phyloP scores from a whole-genome alignment of 2,113 vertebrate species.

The Xyliphius kryptos region DNA sequence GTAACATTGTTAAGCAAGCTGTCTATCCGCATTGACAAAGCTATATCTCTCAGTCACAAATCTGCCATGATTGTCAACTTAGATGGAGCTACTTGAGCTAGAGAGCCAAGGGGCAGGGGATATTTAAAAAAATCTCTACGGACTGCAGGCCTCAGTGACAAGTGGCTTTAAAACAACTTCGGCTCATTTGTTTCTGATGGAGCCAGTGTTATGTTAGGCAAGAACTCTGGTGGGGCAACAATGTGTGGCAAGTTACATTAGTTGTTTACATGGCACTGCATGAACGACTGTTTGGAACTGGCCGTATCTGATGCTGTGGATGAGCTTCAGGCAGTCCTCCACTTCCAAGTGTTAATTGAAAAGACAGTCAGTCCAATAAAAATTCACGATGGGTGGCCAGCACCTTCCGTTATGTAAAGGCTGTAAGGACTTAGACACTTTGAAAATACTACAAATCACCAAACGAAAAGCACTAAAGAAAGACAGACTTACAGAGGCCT shows the following conservation, averaged over 20 bases:
- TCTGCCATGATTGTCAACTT: slow-evolving; percentile 30
- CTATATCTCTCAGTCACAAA: slow-evolving; percentile 30
- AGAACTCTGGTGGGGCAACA: not conserved
- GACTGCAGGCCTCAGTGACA: slow-evolving; percentile 26
- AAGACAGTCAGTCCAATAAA: slow-evolving; percentile 37
- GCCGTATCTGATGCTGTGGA: slow-evolving; percentile 34
- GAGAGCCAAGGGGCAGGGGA: slow-evolving; percentile 25
- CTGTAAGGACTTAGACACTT: slow-evolving; percentile 30
- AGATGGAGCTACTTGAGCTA: slow-evolving; percentile 26
- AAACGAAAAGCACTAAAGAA: slow-evolving; percentile 32
- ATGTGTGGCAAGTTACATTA: not conserved
- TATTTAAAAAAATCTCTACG: slow-evolving; percentile 20
- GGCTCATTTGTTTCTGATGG: slow-evolving; percentile 33
- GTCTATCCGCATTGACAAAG: slow-evolving; percentile 25
- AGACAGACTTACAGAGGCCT: slow-evolving; percentile 29
- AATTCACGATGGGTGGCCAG: slow-evolving; percentile 38
- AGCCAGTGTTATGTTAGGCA: slow-evolving; percentile 24
- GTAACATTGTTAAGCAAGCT: slow-evolving; percentile 24
- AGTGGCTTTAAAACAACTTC: slow-evolving; percentile 31
- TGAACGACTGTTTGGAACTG: slow-evolving; percentile 36
- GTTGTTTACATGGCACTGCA: slow-evolving; percentile 19
- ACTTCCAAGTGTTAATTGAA: slow-evolving; percentile 40
- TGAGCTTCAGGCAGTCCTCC: slow-evolving; percentile 29
- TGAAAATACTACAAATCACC: slow-evolving; percentile 30
- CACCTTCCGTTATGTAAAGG: slow-evolving; percentile 33